A percentile compares a stretch with the other conserved stretches of the same genome.
Evolutionary conservation across 2,888 invertebrate species (phyloP).

Genomic region (Baccha elongata): DNA sequence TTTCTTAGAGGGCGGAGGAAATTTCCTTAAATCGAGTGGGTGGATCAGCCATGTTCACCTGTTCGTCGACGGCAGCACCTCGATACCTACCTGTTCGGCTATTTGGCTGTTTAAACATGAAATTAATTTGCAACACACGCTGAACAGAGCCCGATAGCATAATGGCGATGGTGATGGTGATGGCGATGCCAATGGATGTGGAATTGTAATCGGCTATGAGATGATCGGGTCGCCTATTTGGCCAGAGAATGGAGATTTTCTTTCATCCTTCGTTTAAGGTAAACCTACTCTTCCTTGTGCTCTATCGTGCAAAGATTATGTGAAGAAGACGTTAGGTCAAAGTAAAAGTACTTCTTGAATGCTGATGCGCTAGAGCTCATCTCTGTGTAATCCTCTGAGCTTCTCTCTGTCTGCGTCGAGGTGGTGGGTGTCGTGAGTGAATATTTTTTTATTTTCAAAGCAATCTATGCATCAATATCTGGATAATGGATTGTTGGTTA

Average conservation of each 20-base stretch:
- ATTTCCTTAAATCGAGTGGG: conserved; percentile 60
- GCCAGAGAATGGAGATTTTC: conserved; percentile 55
- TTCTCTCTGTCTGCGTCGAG: conserved; percentile 41
- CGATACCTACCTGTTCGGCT: conserved; percentile 54
- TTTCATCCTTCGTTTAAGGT: conserved; percentile 32
- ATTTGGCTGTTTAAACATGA: conserved; percentile 70
- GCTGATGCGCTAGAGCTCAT: conserved; percentile 48
- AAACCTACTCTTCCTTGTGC: conserved; percentile 54
- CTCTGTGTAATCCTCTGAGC: not conserved
- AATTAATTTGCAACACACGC: conserved; percentile 73
- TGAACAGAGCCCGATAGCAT: conserved; percentile 43
- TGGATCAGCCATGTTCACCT: conserved; percentile 66
- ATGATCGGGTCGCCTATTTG: conserved; percentile 38
- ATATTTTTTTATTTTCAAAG: conserved; percentile 53
- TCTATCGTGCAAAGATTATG: conserved; percentile 67
- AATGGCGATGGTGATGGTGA: conserved; percentile 36
- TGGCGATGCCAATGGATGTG: conserved; percentile 56
- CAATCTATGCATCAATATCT: conserved; percentile 69
- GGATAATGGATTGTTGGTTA: conserved; percentile 64
- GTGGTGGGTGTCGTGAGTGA: conserved; percentile 67
- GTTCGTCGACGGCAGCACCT: conserved; percentile 55
- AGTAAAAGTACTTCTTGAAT: conserved; percentile 70
- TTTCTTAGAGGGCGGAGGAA: conserved; percentile 40
- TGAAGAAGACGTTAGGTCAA: conserved; percentile 71
- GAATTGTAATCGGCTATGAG: conserved; percentile 59